Evolutionary conservation across 2,888 invertebrate genomes (phyloP), one percentile per base, ranked within the genome.

Genomic region (Nesidiocoris tenuis): DNA sequence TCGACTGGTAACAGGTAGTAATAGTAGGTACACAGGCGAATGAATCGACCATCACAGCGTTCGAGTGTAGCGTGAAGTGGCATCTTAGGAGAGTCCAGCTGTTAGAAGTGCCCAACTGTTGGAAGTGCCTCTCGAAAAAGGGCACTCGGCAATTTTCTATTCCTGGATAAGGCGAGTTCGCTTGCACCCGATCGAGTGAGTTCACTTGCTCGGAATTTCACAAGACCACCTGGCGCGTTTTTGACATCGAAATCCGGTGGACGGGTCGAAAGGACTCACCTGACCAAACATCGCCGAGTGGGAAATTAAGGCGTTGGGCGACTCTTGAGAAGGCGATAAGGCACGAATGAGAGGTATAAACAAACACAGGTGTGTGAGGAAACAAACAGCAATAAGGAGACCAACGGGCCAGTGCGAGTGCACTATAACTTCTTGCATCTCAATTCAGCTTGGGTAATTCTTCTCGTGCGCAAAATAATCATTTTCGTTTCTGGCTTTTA

Each of bases 361-460:
- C 65, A 65, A 65, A 65, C 65, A 65, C 65, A 65, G 65, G 65
- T 65, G 65, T 24, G 54, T 19, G 65, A 39, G 39, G 65, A 65
- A 65, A 65, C 65, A 65, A 65, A 65, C 65, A 65, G 65, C 18
- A 65, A 65, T 65, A 65, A 65, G 39, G 25, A 19, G 54, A 25
- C 65, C 65, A 25, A 25, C 39, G 65, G 19, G 25, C 9, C 25
- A 65, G 65, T 65, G 25, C 65, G 25, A 18, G 65, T 65, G 65
- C 25, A 65, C 65, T 39, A n/a, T n/a, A n/a, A n/a, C n/a, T n/a
- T n/a, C n/a, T n/a, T n/a, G n/a, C n/a, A n/a, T n/a, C n/a, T n/a
- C n/a, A n/a, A n/a, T n/a, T n/a, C n/a, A n/a, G n/a, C n/a, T n/a
- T n/a, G n/a, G n/a, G n/a, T n/a, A n/a, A n/a, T n/a, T n/a, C n/a